Evolutionary conservation across 2,888 invertebrate species (phyloP), one percentile per base, ranked within the genome.

Genomic region (Megaustenia siamemsis): DNA sequence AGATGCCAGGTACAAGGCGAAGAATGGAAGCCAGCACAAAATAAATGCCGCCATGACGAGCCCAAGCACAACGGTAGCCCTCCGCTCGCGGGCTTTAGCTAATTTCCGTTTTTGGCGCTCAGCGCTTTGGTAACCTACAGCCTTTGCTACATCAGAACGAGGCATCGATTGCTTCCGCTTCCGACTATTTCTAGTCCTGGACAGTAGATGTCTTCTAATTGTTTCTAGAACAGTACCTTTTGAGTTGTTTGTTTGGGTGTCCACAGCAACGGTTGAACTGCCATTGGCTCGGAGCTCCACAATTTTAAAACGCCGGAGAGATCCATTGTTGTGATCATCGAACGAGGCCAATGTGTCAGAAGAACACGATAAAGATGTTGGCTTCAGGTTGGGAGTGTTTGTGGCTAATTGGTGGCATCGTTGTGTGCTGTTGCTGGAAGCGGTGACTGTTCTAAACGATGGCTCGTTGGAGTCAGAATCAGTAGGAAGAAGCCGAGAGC

Each of bases 21-120:
- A 99, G 95, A 99, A 99, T 0, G 99, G 99, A 93, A 99, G 95
- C 99, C 99, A 99, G 93, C 98, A 98, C 85, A 98, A 97, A 91
- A 99, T 99, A 94, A 99, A 99, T 90, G 98, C 98, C 87, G 98
- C 98, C 97, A 99, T 98, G 89, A 99, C 99, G 86, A 99, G 96
- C 60, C 99, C 99, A 88, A 99, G 95, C 89, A 99, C 98, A 43
- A 99, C 95, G 0, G 99, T 99, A 2, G 99, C 99, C 73, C 99
- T 95, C 92, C 99, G 97, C 94, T 99, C 99, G 93, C 98, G 97
- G 92, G 98, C 98, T 88, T 98, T 95, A 0, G 98, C 98, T 91
- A 99, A 95, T 90, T 98, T 96, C 86, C 98, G 96, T 95, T 98
- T 98, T 93, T 98, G 98, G 5, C 86, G 83, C 43, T 88, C 88